These are phyloP conservation scores for Lottia gigantea DNA, from an alignment of 2,888 invertebrate genomes.

Conservation along the genomic window DNA sequence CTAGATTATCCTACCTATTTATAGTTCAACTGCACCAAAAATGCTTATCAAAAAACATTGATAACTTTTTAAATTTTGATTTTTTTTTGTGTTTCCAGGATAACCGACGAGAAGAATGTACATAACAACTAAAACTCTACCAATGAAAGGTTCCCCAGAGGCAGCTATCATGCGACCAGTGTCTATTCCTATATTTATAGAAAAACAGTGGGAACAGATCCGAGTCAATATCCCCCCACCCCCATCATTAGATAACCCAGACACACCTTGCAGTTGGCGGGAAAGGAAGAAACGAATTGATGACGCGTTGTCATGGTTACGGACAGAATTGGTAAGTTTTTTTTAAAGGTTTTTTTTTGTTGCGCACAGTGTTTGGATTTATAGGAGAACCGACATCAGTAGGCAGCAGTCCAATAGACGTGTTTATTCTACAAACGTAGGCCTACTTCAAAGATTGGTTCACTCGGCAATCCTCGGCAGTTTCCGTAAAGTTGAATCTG, in stretches of 20 bases:
- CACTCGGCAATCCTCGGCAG: no score
- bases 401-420: no score
- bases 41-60: no score
- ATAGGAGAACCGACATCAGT: no score
- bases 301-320: conserved; percentile 48
- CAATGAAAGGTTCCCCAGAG: neutral
- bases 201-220: neutral
- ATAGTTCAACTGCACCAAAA: no score
- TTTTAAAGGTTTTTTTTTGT: neutral
- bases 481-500: no score
- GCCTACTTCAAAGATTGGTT: no score
- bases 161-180: neutral
- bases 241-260: neutral
- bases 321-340: conserved; percentile 49
- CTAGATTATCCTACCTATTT: no score
- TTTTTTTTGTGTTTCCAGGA: no score
- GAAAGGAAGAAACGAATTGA: conserved; percentile 50
- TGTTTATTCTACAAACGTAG: no score
- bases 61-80: no score
- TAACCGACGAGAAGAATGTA: neutral
- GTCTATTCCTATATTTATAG: neutral
- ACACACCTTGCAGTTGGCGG: neutral
- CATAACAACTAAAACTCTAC: neutral
- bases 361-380: no score
- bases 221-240: neutral